Evolutionary conservation across 2,888 invertebrate genomes (phyloP).

Genomic region (Calameuta idolon): DNA sequence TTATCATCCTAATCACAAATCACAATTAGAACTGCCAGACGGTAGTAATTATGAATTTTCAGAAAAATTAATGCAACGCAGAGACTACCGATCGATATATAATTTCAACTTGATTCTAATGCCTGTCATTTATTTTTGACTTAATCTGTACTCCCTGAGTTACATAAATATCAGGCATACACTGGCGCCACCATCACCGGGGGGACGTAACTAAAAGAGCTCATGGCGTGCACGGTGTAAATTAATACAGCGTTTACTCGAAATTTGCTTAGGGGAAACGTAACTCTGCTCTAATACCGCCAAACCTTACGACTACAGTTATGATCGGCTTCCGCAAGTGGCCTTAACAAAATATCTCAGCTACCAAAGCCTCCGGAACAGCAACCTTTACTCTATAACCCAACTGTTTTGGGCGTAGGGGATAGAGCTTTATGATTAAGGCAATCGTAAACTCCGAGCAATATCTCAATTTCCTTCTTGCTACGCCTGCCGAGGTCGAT

Average conservation of each 20-base stretch:
- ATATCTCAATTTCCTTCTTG: slow-evolving; percentile 6
- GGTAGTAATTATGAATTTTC: neutral
- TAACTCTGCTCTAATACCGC: slow-evolving; percentile 2
- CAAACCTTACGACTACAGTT: slow-evolving; percentile 4
- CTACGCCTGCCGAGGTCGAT: neutral
- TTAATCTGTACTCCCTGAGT: neutral
- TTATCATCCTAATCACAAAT: neutral
- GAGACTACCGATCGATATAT: neutral
- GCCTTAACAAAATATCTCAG: neutral
- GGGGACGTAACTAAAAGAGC: neutral
- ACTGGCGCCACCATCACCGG: neutral
- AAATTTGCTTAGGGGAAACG: slow-evolving; percentile 25
- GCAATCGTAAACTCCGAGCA: slow-evolving; percentile 43
- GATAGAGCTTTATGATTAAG: slow-evolving; percentile 37
- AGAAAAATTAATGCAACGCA: neutral
- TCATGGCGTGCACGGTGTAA: neutral
- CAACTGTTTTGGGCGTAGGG: neutral
- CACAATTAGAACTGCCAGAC: neutral
- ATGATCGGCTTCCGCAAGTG: slow-evolving; percentile 5
- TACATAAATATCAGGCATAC: neutral
- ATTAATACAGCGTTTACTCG: slow-evolving; percentile 33
- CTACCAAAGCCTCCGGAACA: neutral
- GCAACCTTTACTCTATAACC: neutral
- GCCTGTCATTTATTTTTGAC: neutral
- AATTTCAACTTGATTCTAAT: neutral